Conservation (phyloP, 2,113 vertebrate genomes). For the Crocuta crocuta region DNA sequence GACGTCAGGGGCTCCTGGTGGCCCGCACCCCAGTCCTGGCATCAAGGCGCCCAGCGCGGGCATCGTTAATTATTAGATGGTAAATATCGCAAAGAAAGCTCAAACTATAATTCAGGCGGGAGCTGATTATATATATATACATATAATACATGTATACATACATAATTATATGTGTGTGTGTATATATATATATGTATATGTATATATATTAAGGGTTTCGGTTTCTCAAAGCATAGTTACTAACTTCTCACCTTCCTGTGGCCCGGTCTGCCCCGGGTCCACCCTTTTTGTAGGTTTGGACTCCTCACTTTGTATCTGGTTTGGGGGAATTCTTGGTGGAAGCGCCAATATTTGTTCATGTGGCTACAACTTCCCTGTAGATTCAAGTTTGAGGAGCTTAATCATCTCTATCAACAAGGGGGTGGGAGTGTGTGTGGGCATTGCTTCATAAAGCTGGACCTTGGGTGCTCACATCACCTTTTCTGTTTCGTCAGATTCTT, state of each 20-base stretch:
- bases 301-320: neutral
- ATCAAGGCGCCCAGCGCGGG: neutral
- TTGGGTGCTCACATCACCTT: neutral
- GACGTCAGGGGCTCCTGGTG: slow-evolving; percentile 64
- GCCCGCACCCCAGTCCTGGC: neutral
- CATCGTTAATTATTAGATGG: slow-evolving; percentile 25
- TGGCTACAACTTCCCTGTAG: neutral
- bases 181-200: neutral
- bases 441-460: neutral
- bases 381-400: neutral
- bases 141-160: too few species aligned
- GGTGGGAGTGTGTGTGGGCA: neutral
- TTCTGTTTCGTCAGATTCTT: neutral
- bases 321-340: neutral
- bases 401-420: neutral
- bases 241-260: neutral
- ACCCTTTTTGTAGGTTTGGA: neutral
- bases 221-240: neutral
- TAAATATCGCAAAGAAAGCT: slow-evolving; percentile 10
- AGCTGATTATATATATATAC: neutral
- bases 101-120: neutral
- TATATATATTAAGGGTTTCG: neutral
- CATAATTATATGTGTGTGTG: too few species aligned
- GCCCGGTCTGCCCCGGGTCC: neutral
- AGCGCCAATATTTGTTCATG: neutral